Base-by-base conservation (phyloP, 2,888 invertebrate species). In the Eucera pruinosa region DNA sequence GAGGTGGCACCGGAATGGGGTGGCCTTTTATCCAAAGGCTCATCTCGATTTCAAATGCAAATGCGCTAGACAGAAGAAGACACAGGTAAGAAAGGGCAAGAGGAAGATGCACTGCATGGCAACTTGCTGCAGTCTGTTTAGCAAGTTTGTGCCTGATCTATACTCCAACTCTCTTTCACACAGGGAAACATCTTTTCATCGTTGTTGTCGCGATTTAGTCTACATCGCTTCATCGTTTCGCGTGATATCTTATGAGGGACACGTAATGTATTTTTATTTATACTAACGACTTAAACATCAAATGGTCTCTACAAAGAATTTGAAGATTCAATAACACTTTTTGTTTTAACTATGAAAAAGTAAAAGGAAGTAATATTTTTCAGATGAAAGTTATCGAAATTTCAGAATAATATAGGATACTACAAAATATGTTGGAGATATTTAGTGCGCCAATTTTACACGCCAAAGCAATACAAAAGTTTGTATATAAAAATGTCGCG, bases 41-140 rank as follows among this genome's bases (percentile, higher is more conserved):
- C 86, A 83, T 88, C 88, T 86, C 87, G 89, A 90, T 90, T 90
- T 90, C 88, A 89, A 89, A 90, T 90, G 91, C 88, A 90, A 91
- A 91, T 91, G 86, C 81, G 79, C 79, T 80, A 64, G 27, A 55
- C 36, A 61, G 41, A 55, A 30, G 61, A 58, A 54, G 58, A 58
- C 55, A 47, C 45, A 47, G 64, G 36, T 2, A 41, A n/a, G n/a
- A 41, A 15, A 36, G 11, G 36, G 11, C 41, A 54, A 52, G 48
- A 65, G 72, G 39, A 70, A 54, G 48, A 30, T 41, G 67, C 54
- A 65, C 52, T 23, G n/a, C 57, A 50, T 25, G 66, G 36, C 66
- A 66, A 82, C 66, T 65, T 33, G 65, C 70, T 50, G 41, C 79
- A 58, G 58, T 65, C 67, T 67, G 73, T 69, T 79, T 62, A 57